These are phyloP conservation scores for Trichosurus vulpecula DNA, from an alignment of 2,797 vertebrate species.

Conservation along the genomic window DNA sequence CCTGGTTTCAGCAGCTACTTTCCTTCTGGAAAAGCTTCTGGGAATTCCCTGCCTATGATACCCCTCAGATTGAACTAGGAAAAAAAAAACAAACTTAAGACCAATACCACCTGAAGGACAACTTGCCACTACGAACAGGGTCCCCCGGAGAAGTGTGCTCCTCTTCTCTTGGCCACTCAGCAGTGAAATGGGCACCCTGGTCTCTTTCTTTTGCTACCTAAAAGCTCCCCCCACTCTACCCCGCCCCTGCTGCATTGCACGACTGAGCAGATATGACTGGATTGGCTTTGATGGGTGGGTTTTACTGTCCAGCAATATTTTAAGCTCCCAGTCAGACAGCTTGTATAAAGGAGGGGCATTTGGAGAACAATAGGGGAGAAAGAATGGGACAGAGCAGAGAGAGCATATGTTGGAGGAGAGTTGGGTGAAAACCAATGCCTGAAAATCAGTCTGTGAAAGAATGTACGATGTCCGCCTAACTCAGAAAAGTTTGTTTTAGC, in stretches of 20 bases:
- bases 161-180: slow-evolving; percentile 89
- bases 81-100: background rate
- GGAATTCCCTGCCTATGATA: background rate
- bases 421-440: slow-evolving; percentile 38
- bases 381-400: slow-evolving; percentile 79
- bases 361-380: slow-evolving; percentile 92
- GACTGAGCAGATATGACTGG: slow-evolving; percentile 98
- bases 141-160: slow-evolving; percentile 89
- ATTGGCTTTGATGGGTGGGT: slow-evolving; percentile 96
- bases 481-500: slow-evolving; percentile 53
- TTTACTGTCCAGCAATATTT: slow-evolving; percentile 96
- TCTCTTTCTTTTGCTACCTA: slow-evolving; percentile 91
- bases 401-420: slow-evolving; percentile 68
- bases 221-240: slow-evolving; percentile 86
- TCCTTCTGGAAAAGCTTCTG: slow-evolving; percentile 26
- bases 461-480: slow-evolving; percentile 66
- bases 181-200: slow-evolving; percentile 92
- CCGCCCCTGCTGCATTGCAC: slow-evolving; percentile 91
- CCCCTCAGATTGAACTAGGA: slow-evolving; percentile 43
- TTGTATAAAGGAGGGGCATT: slow-evolving; percentile 95
- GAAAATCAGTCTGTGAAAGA: slow-evolving; percentile 74
- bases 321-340: slow-evolving; percentile 97
- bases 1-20: background rate
- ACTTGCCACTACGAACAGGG: slow-evolving; percentile 92
- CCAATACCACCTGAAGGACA: slow-evolving; percentile 86